Evolutionary conservation across 2,888 invertebrate genomes (phyloP), one percentile per base, ranked within the genome.

Genomic region (Tachina fera): DNA sequence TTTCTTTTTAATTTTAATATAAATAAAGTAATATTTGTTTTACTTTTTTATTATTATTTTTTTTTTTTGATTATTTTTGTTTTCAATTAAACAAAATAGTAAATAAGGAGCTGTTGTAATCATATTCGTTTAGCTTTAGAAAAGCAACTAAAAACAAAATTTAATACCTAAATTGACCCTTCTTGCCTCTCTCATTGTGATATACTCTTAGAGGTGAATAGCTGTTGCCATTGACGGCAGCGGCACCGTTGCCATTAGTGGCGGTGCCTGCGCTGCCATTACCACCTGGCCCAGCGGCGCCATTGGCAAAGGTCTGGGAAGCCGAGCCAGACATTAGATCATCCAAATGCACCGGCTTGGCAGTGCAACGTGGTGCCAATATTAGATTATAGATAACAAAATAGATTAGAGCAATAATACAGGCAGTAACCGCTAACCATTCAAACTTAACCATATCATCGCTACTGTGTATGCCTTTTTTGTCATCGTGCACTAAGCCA

Each of bases 151-250:
- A 72, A 77, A 72, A 60, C 61, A 67, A 60, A 61, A 83, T 88
- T 94, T 94, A 97, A 92, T 96, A 97, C 92, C 96, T 95, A 93
- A 96, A 97, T 91, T 96, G 96, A 84, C 96, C 96, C 92, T 96
- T 96, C 90, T 95, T 95, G 86, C 96, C 96, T 89, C 96, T 94
- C 89, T 96, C 96, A 90, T 97, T 96, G 92, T 97, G 96, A 90
- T 97, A 97, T 13, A 97, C 96, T 88, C 96, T 94, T 91, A 97
- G 94, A 1, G 96, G 96, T 16, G 96, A 96, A 90, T 97, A 97
- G 86, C 94, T 95, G 74, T 96, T 96, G 78, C 90, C 90, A 76
- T 89, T 91, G 77, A 84, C 86, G 39, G 81, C 58, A 22, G 72
- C 93, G 39, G 89, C 87, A 9, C 89, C 88, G 39, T 84, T 88